Conservation (phyloP, 2,888 invertebrate genomes). For the Helicoverpa assulta region DNA sequence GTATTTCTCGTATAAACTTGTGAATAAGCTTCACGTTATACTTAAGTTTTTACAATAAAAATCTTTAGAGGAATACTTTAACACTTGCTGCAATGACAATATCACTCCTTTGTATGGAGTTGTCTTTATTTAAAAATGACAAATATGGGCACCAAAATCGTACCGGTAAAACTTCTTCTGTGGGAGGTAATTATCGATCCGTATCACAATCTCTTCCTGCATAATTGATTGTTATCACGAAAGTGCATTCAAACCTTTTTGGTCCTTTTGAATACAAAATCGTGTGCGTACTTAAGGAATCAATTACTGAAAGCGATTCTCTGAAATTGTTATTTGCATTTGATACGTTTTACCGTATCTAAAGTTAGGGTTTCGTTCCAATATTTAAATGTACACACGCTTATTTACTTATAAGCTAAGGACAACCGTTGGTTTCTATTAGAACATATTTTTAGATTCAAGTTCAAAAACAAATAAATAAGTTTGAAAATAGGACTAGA, state of each 20-base stretch:
- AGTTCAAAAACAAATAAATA: too few species aligned
- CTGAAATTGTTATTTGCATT: conserved; percentile 33
- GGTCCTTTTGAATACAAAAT: conserved; percentile 21
- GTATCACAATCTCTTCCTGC: conserved; percentile 42
- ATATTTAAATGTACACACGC: not conserved
- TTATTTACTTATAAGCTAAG: too few species aligned
- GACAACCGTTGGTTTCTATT: too few species aligned
- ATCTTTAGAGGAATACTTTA: too few species aligned
- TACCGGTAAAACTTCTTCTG: conserved; percentile 23
- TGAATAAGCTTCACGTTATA: too few species aligned
- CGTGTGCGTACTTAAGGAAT: conserved; percentile 27
- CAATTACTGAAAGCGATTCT: conserved; percentile 42
- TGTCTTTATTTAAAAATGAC: not conserved
- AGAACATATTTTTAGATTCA: too few species aligned
- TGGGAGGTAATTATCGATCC: conserved; percentile 32
- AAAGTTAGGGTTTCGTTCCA: not conserved
- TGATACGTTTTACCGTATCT: conserved; percentile 20
- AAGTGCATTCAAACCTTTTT: conserved; percentile 26
- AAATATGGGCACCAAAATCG: not conserved
- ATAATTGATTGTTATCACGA: conserved; percentile 48
- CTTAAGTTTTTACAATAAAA: too few species aligned
- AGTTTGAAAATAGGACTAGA: too few species aligned
- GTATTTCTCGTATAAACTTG: too few species aligned
- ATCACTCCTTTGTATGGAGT: too few species aligned
- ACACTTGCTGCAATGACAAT: too few species aligned